Conservation (phyloP, 1,140 invertebrate genomes). For the Zaprionus camerounensis region DNA sequence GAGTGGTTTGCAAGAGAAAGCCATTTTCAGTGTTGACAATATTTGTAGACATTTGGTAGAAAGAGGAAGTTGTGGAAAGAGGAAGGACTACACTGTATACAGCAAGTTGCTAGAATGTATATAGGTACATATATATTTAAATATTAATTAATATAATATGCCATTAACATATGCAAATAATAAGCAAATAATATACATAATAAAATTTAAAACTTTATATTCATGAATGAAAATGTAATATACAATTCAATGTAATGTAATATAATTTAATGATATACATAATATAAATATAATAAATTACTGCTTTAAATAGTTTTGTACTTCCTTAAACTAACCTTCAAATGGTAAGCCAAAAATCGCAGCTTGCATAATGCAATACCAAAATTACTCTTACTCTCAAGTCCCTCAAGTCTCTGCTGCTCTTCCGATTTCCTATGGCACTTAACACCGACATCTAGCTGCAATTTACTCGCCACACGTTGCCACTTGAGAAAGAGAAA, state of each 20-base stretch:
- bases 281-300: no score
- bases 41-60: constrained; percentile 1
- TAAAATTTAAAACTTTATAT: no score
- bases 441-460: neutral
- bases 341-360: neutral
- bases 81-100: no score
- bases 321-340: neutral
- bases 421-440: constrained; percentile 1
- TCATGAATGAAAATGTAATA: no score
- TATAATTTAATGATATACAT: no score
- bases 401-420: neutral
- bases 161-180: no score
- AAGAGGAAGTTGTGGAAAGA: no score
- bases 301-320: neutral
- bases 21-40: constrained; percentile 38
- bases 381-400: neutral
- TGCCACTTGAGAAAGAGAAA: constrained; percentile 21
- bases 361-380: neutral
- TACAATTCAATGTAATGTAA: no score
- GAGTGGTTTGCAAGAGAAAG: constrained; percentile 16
- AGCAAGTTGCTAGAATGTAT: no score
- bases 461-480: constrained; percentile 25
- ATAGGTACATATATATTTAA: no score
- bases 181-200: no score
- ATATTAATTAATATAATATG: no score